Base-by-base conservation (phyloP, 2,888 invertebrate species). In the Leistus spinibarbis region DNA sequence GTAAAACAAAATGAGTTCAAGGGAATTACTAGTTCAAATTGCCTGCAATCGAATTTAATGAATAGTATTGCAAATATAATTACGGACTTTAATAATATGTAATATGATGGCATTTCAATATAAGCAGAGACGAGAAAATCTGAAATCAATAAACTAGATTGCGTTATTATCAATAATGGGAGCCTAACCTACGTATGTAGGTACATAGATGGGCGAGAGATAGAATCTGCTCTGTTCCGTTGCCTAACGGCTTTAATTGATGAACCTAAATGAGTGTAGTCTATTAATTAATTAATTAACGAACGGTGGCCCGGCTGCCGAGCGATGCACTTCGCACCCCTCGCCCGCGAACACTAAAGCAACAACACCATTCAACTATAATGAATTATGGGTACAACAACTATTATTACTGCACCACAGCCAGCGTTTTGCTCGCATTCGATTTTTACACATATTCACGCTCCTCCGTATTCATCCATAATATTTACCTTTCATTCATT, bases 261-360 rank as follows among this genome's bases (percentile, higher is more conserved):
- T 73, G 73, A 73, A 67, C 73, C 67, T 73, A 73, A 73, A 73
- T 73, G 73, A 73, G 66, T 73, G 62, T 67, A 67, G 73, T 73
- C 57, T 73, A 73, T 73, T 73, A 67, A 73, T 73, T 73, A 67
- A 73, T 73, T 73, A 73, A 73, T 73, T 73, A 73, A 73, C 67
- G 56, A 73, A 54, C 63, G 62, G 56, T 64, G 24, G 10, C 56
- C 10, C 13, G 40, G 40, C 40, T 40, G 40, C 40, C 40, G 7
- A 40, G 40, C 7, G 40, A 7, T 40, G 40, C 40, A 40, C 1
- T 40, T 7, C 40, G 40, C 40, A 10, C 13, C 54, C 20, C 9
- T n/a, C 13, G 22, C 62, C 65, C 54, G 27, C 24, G 20, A 27
- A 64, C 24, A 40, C 40, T 40, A 40, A 40, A 40, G 13, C 40